Evolutionary conservation across 2,113 vertebrate species (phyloP).

Genomic region (Oryzias celebensis): DNA sequence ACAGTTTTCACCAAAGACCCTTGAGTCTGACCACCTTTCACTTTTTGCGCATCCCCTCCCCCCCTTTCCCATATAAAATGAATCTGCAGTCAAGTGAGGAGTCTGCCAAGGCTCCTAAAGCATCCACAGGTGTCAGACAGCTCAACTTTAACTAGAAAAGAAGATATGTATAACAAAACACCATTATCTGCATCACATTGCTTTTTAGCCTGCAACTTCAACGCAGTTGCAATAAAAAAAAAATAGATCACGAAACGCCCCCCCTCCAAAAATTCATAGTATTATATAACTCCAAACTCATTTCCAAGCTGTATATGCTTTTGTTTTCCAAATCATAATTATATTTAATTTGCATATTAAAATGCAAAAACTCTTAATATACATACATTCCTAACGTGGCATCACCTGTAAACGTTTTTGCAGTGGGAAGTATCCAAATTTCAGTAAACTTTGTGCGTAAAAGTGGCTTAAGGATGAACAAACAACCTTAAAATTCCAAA

Average conservation of each 20-base stretch:
- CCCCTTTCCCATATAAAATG: constrained; percentile 40
- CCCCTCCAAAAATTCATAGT: no score
- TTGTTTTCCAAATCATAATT: no score
- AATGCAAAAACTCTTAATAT: no score
- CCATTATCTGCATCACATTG: no score
- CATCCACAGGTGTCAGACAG: constrained; percentile 70
- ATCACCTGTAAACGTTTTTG: background rate
- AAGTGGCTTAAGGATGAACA: background rate
- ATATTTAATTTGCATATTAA: no score
- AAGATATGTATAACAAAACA: background rate
- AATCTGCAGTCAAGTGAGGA: constrained; percentile 49
- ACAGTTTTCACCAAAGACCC: constrained; percentile 63
- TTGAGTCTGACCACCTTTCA: constrained; percentile 71
- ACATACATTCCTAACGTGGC: no score
- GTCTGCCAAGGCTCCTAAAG: constrained; percentile 49
- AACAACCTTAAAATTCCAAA: background rate
- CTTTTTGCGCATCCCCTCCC: constrained; percentile 48
- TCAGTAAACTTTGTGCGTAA: constrained; percentile 38
- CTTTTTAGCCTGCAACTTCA: no score
- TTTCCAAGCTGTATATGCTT: no score
- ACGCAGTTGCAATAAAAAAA: no score
- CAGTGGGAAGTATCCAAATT: background rate
- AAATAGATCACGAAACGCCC: no score
- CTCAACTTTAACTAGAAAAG: constrained; percentile 9
- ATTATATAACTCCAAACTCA: no score